Base-by-base conservation (phyloP, 2,113 vertebrate species). In the Chascanopsetta lugubris region DNA sequence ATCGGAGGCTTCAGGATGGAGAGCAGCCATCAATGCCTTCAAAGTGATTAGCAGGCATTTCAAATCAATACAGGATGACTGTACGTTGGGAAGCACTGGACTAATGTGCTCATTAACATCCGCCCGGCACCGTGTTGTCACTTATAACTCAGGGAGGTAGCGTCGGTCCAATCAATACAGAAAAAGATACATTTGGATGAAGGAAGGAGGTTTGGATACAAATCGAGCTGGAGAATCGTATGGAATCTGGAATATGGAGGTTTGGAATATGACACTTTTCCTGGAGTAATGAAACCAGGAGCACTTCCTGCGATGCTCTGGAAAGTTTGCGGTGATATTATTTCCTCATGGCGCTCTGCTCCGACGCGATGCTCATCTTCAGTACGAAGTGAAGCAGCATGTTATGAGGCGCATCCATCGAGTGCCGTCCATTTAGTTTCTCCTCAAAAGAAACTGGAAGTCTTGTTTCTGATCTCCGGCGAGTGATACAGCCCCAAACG, bases 401-500 rank as follows among this genome's bases (percentile, higher is more conserved):
- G 38, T 59, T 22, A 30, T 59, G 10, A 38, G 13, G 49, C 43
- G 8, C 34, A 49, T 32, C 56, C 6, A 50, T 57, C 27, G 29
- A 36, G 34, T 29, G 43, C 5, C 12, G 26, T 30, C 6, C 22
- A 48, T 75, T 26, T 62, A n/a, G 29, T 47, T 29, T 38, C 17
- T 26, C 12, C 51, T 40, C 5, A 40, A 40, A 40, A 40, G 3
- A 51, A 49, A 54, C 26, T n/a, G n/a, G n/a, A n/a, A 1, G 2
- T 13, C 25, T 17, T 15, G 32, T 21, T 34, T 53, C 21, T 27
- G 25, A n/a, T 46, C 24, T 22, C 47, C 21, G 11, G 26, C 42
- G 38, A 8, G 29, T 40, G 47, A 60, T 43, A 8, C 6, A 60
- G 22, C 3, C n/a, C 1, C 2, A 25, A 57, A 60, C 13, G 42